A percentile compares a stretch with the other conserved stretches of the same genome.
These are phyloP conservation scores for Meriones unguiculatus DNA, from an alignment of 2,113 vertebrate genomes.

Conservation along the genomic window DNA sequence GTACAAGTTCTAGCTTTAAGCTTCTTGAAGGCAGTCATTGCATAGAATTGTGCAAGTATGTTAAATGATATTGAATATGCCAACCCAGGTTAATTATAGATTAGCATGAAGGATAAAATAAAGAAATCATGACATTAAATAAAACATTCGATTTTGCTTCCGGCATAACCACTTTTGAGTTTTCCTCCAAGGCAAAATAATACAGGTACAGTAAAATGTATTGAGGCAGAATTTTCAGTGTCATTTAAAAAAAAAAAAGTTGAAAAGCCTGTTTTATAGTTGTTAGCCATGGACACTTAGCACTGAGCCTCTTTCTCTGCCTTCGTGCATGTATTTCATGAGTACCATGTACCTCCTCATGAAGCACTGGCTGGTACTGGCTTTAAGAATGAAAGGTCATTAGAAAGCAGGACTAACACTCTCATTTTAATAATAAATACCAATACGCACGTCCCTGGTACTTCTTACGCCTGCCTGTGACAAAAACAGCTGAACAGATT, in stretches of 20 bases:
- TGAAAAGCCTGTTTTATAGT: not conserved
- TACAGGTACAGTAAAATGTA: conserved; percentile 65
- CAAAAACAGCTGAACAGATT: conserved; percentile 90
- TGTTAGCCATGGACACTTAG: fast-evolving
- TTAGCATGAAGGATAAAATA: conserved; percentile 71
- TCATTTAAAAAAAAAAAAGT: conserved; percentile 34
- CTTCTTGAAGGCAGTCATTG: conserved; percentile 71
- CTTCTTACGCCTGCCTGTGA: conserved; percentile 87
- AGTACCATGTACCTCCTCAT: conserved; percentile 44
- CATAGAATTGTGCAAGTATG: conserved; percentile 60
- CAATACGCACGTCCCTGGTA: conserved; percentile 86
- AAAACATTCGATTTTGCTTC: conserved; percentile 80
- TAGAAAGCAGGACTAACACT: conserved; percentile 85
- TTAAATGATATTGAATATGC: conserved; percentile 80
- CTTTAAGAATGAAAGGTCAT: conserved; percentile 83
- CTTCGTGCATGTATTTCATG: conserved; percentile 44
- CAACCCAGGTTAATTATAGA: conserved; percentile 77
- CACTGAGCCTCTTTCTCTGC: conserved; percentile 19
- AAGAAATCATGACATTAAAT: conserved; percentile 80
- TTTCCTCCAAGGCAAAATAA: conserved; percentile 66
- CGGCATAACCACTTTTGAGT: conserved; percentile 72
- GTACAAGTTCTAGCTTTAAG: conserved; percentile 74
- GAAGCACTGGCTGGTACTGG: conserved; percentile 53
- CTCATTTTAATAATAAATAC: conserved; percentile 88
- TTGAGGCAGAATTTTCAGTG: conserved; percentile 59